phyloP scores from a whole-genome alignment of 2,888 invertebrate genomes.

The Octonoba sinensis region DNA sequence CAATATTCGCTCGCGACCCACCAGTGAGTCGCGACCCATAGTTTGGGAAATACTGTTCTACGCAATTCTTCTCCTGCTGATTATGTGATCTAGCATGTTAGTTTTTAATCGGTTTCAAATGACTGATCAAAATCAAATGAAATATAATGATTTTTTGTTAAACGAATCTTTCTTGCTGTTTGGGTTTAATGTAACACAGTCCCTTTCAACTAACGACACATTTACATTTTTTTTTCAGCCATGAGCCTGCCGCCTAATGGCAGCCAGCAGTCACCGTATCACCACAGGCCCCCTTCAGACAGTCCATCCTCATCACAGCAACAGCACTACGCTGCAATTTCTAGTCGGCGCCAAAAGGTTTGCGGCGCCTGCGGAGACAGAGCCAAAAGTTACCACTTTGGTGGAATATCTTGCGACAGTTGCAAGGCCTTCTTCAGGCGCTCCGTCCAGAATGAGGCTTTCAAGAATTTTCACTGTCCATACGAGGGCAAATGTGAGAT shows the following conservation, averaged over 20 bases:
- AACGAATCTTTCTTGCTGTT: too few relatives aligned
- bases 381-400: constrained; percentile 72
- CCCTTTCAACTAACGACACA: too few relatives aligned
- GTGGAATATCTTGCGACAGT: constrained; percentile 71
- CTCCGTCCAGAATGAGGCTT: constrained; percentile 71
- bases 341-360: constrained; percentile 66
- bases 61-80: too few relatives aligned
- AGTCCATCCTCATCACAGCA: constrained; percentile 15
- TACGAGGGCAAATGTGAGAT: constrained; percentile 70
- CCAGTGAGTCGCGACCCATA: too few relatives aligned
- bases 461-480: constrained; percentile 70
- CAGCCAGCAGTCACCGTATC: constrained; percentile 48
- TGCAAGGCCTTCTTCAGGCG: constrained; percentile 72
- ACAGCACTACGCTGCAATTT: constrained; percentile 14
- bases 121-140: too few relatives aligned
- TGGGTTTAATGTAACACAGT: too few relatives aligned
- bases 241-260: constrained; percentile 66
- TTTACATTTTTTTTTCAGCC: constrained; percentile 33
- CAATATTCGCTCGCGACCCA: too few relatives aligned
- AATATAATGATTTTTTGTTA: too few relatives aligned
- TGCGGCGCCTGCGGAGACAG: constrained; percentile 71
- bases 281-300: constrained; percentile 10
- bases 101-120: too few relatives aligned
- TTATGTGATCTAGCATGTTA: too few relatives aligned
- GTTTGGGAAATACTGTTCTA: too few relatives aligned